phyloP scores from a whole-genome alignment of 2,797 vertebrate genomes.

The Peromyscus melanophrys region DNA sequence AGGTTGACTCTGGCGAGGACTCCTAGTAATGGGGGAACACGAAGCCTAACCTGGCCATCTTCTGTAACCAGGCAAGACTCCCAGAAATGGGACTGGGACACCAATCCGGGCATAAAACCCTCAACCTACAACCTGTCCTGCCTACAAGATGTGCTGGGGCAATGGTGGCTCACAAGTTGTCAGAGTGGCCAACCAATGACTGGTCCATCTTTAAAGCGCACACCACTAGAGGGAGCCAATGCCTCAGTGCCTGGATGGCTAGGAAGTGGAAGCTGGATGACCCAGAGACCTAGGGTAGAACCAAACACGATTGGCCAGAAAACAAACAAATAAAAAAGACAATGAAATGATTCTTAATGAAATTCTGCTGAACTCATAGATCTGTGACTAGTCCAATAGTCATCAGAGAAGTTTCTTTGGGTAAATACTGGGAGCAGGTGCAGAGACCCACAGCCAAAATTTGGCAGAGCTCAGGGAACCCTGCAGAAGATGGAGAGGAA shows the following conservation, averaged over 20 bases:
- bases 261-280: too few species aligned
- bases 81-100: too few species aligned
- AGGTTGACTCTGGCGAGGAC: background rate
- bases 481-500: background rate
- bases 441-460: background rate
- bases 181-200: background rate
- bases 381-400: background rate
- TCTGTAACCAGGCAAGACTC: background rate
- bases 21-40: background rate
- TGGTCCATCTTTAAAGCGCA: background rate
- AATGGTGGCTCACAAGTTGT: background rate
- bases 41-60: too few species aligned
- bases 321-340: background rate
- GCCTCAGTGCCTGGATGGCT: background rate
- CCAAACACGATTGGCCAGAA: background rate
- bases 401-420: background rate
- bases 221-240: background rate
- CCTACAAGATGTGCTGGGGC: background rate
- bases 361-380: background rate
- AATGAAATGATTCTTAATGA: background rate
- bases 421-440: background rate
- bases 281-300: background rate
- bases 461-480: background rate
- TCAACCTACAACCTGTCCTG: background rate
- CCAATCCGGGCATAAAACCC: too few species aligned